Conservation (phyloP, 1,140 invertebrate species). For the Heliconius hewitsoni region DNA sequence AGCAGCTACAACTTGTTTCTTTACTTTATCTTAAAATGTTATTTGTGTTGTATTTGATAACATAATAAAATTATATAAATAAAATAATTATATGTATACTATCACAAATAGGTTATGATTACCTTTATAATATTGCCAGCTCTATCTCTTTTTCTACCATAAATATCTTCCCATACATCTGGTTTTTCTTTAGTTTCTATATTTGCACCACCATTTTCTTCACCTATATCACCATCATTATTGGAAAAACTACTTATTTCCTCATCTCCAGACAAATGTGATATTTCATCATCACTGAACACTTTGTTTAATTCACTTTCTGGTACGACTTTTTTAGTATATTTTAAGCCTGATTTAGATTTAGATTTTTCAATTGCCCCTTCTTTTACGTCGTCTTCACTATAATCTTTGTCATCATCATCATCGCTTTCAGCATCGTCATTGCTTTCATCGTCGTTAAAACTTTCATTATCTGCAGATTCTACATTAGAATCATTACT, state of each 20-base stretch:
- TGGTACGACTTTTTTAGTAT: conserved; percentile 49
- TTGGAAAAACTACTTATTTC: conserved; percentile 45
- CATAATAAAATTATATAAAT: conserved; percentile 16
- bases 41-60: no score
- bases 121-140: conserved; percentile 88
- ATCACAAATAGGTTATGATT: background rate
- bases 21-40: no score
- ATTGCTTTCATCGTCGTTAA: conserved; percentile 42
- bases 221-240: conserved; percentile 51
- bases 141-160: conserved; percentile 91
- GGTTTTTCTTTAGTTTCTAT: conserved; percentile 57
- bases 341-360: conserved; percentile 37
- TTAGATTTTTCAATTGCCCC: conserved; percentile 43
- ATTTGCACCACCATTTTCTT: conserved; percentile 36
- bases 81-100: conserved; percentile 12
- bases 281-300: conserved; percentile 76
- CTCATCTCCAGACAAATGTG: conserved; percentile 66
- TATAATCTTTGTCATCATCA: conserved; percentile 48
- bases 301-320: conserved; percentile 68
- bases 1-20: no score
- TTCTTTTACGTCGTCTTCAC: conserved; percentile 34
- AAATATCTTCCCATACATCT: conserved; percentile 94
- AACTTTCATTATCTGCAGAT: conserved; percentile 51
- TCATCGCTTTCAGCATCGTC: conserved; percentile 38
- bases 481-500: conserved; percentile 42